Base-by-base conservation (phyloP, 2,797 vertebrate genomes). In the Tapirus indicus region DNA sequence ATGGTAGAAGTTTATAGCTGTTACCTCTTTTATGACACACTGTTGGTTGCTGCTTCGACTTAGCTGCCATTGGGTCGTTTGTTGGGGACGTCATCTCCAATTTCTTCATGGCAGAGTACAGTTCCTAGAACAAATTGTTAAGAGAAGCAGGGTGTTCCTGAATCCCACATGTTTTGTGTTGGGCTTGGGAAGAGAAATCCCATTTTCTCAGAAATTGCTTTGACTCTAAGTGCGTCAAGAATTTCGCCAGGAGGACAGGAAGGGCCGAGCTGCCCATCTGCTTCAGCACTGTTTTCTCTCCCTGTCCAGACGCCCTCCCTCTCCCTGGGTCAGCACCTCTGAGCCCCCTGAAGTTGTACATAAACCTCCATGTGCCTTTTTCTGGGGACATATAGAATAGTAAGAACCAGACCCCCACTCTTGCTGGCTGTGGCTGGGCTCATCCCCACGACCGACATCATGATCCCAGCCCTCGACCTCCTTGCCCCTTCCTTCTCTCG, bases 141-240 rank as follows among this genome's bases (percentile, higher is more conserved):
- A 78, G 8, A 44, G 62, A 91, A 72, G 23, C 13, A 9, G 13
- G 9, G 23, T 18, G 2, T 21, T 38, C 41, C 29, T 12, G 21
- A 91, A 41, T 47, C 17, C 27, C 20, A 44, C 1, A 0, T 20
- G 6, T 54, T 62, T 71, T 11, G 2, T 38, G 32, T 38, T 58
- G 52, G n/a, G 54, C 60, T 72, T 56, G 62, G 29, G 14, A 90
- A 56, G 14, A 41, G 44, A 68, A 56, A 44, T 13, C 2, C 3
- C 9, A 20, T 75, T 96, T 95, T 71, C 41, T 97, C 29, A 66
- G 54, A 82, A 79, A 29, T 8, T 10, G 11, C 41, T 91, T 62
- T 78, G 84, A 83, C 29, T 58, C 23, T 54, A 20, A 77, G 7
- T 2, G 44, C 52, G 52, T 71, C 44, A 75, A 78, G 69, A 83